A percentile compares a stretch with the other conserved stretches of the same genome.
Conservation (phyloP, 2,797 vertebrate species). For the Sternotherus odoratus region DNA sequence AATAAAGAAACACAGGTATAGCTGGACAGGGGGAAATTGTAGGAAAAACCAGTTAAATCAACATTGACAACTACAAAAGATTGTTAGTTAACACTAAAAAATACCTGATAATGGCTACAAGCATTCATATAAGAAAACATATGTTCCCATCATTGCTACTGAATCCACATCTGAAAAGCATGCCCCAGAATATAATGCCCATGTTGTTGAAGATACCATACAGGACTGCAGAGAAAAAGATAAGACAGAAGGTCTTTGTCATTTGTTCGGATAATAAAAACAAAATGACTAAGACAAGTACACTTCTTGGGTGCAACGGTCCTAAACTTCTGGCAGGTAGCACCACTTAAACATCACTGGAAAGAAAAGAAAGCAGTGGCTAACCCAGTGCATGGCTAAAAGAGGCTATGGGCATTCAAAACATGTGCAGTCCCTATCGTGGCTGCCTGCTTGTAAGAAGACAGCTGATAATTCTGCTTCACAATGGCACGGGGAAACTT, state of each 20-base stretch:
- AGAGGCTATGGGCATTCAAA: rapidly evolving
- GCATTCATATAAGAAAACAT: background rate
- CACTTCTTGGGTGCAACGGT: background rate
- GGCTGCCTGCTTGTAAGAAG: background rate
- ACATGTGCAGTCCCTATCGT: rapidly evolving
- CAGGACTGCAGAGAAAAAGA: background rate
- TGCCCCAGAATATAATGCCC: background rate
- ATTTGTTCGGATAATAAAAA: background rate
- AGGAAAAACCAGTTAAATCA: background rate
- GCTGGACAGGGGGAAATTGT: background rate
- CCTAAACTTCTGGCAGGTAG: background rate
- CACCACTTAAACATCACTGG: background rate
- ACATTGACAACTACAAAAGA: background rate
- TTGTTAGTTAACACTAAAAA: background rate
- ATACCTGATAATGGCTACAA: background rate
- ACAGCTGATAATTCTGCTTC: background rate
- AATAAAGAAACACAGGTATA: background rate
- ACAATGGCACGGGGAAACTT: background rate
- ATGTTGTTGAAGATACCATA: background rate
- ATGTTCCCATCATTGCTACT: background rate
- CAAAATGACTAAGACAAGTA: background rate
- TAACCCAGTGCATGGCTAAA: rapidly evolving
- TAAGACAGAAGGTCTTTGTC: background rate
- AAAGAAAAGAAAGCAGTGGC: background rate
- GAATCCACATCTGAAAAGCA: background rate